These are phyloP conservation scores for Gymnothorax javanicus DNA, from an alignment of 2,797 vertebrate species.

Conservation along the genomic window DNA sequence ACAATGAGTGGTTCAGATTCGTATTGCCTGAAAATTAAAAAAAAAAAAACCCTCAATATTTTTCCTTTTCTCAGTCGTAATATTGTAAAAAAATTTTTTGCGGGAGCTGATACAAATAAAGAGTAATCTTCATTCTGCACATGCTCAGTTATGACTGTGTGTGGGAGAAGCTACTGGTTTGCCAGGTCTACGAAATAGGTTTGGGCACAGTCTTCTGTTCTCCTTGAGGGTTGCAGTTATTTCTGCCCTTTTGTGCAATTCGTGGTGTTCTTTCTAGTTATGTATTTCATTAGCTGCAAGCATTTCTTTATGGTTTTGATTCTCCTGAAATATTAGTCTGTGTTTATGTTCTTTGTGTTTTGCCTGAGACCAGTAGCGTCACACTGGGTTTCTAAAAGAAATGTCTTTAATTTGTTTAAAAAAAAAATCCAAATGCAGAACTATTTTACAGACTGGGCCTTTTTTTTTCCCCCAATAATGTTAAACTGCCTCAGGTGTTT, in stretches of 20 bases:
- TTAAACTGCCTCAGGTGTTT: constrained; percentile 13
- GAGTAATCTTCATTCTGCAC: constrained; percentile 3
- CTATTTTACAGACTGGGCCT: constrained; percentile 31
- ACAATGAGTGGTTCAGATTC: too few relatives aligned
- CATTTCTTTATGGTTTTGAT: not conserved
- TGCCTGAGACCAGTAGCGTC: not conserved
- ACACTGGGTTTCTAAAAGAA: constrained; percentile 64
- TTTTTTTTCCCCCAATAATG: constrained; percentile 16
- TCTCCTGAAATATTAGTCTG: too few relatives aligned
- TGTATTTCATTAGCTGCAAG: constrained; percentile 13
- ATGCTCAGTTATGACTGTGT: constrained; percentile 7
- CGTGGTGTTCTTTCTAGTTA: not conserved
- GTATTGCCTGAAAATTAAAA: not conserved
- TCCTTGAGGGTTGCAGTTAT: constrained; percentile 3
- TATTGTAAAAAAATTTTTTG: not conserved
- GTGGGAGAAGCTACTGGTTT: constrained; percentile 1
- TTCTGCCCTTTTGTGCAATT: constrained; percentile 10
- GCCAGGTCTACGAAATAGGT: constrained; percentile 13
- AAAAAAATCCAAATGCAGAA: constrained; percentile 57
- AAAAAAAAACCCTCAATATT: not conserved
- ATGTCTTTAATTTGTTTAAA: constrained; percentile 74
- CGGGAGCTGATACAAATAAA: not conserved
- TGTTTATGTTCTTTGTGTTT: not conserved
- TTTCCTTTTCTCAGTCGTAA: not conserved
- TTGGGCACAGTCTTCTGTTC: not conserved